These are phyloP conservation scores for Eupithecia centaureata DNA, from an alignment of 2,888 invertebrate genomes.

Conservation along the genomic window DNA sequence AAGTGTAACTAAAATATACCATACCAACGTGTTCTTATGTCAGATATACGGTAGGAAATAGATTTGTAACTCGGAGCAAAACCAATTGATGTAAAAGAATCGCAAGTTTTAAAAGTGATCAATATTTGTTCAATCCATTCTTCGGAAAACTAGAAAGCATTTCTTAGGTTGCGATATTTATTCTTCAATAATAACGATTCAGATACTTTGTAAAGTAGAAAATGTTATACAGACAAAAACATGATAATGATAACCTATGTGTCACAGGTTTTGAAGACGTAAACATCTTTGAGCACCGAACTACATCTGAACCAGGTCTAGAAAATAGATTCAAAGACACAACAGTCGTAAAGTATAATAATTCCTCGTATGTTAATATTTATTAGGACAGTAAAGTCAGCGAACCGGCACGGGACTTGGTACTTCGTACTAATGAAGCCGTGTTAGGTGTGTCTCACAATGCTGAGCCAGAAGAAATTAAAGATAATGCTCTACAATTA, in stretches of 20 bases:
- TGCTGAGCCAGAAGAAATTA: slow-evolving; percentile 9
- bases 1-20: neutral
- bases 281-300: neutral
- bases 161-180: neutral
- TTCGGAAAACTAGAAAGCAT: neutral
- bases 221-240: neutral
- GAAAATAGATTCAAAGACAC: slow-evolving; percentile 29
- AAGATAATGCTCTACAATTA: slow-evolving; percentile 4
- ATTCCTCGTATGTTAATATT: slow-evolving; percentile 58
- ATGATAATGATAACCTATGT: neutral
- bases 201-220: neutral
- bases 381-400: slow-evolving; percentile 76
- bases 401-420: slow-evolving; percentile 60
- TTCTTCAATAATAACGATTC: neutral
- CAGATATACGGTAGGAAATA: neutral
- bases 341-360: slow-evolving; percentile 44
- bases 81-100: neutral
- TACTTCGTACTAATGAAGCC: slow-evolving; percentile 57
- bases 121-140: neutral
- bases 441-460: slow-evolving; percentile 37
- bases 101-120: neutral
- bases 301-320: neutral
- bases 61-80: neutral
- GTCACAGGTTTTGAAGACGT: neutral
- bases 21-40: neutral